Percentiles rank a stretch among this genome's conserved stretches.
phyloP scores from a whole-genome alignment of 2,113 vertebrate genomes.

The Trogon melanurus region DNA sequence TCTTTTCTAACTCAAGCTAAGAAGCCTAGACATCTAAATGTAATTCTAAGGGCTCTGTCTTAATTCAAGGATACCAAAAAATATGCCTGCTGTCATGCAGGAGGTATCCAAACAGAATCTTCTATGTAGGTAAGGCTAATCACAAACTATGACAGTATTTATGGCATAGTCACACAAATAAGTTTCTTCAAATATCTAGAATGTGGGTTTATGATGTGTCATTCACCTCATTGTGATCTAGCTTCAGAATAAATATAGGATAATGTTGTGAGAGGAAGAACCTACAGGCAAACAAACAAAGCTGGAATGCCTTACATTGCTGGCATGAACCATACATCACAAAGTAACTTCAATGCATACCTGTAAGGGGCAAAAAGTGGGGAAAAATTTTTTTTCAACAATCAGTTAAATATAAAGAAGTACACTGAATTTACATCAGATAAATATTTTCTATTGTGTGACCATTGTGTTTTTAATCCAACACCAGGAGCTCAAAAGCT shows the following conservation, averaged over 20 bases:
- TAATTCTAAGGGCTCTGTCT: neutral
- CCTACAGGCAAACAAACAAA: neutral
- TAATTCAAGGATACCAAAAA: neutral
- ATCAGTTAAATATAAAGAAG: neutral
- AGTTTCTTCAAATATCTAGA: neutral
- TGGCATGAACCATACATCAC: neutral
- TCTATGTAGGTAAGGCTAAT: neutral
- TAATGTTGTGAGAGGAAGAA: neutral
- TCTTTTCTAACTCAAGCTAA: neutral
- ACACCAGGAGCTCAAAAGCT: neutral
- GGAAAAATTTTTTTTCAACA: neutral
- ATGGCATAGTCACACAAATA: neutral
- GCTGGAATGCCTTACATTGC: neutral
- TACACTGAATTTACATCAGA: neutral
- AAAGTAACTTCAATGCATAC: neutral
- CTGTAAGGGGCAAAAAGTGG: neutral
- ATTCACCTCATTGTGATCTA: neutral
- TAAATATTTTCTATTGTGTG: neutral
- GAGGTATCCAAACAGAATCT: neutral
- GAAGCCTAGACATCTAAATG: neutral
- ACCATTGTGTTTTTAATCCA: neutral
- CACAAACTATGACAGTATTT: neutral
- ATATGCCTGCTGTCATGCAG: neutral
- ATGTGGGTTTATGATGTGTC: neutral
- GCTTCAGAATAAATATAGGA: neutral